These are phyloP conservation scores for Vidua chalybeata DNA, from an alignment of 2,113 vertebrate genomes.

Conservation along the genomic window DNA sequence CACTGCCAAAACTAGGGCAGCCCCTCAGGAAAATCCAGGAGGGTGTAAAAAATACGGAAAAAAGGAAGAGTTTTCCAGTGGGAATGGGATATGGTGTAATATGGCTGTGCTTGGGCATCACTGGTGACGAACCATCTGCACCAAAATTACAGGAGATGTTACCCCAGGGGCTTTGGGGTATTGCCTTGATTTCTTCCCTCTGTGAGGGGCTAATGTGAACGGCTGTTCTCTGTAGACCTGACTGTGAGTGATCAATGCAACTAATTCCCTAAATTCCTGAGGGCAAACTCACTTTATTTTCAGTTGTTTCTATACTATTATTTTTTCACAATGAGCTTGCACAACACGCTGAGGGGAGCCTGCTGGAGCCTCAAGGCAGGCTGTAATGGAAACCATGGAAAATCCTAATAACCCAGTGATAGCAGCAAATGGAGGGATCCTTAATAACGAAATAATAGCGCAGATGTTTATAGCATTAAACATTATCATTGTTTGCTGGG, in stretches of 20 bases:
- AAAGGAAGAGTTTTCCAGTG: accelerated
- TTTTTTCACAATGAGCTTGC: background rate
- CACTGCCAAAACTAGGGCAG: accelerated
- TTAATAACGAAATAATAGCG: background rate
- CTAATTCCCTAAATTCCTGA: background rate
- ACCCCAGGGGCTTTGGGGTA: accelerated
- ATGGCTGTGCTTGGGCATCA: background rate
- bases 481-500: constrained; percentile 1
- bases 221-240: accelerated
- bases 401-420: background rate
- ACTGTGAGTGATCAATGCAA: background rate
- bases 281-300: background rate
- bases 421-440: background rate
- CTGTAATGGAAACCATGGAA: background rate
- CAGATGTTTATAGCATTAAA: background rate
- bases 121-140: background rate
- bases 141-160: background rate
- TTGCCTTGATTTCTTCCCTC: background rate
- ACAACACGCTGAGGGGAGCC: accelerated
- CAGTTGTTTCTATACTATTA: background rate
- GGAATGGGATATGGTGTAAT: too few species aligned
- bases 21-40: background rate
- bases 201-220: accelerated
- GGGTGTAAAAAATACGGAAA: accelerated
- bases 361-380: background rate